Evolutionary conservation across 2,113 vertebrate genomes (phyloP), one percentile per base, ranked within the genome.

Genomic region (Regulus satrapa): DNA sequence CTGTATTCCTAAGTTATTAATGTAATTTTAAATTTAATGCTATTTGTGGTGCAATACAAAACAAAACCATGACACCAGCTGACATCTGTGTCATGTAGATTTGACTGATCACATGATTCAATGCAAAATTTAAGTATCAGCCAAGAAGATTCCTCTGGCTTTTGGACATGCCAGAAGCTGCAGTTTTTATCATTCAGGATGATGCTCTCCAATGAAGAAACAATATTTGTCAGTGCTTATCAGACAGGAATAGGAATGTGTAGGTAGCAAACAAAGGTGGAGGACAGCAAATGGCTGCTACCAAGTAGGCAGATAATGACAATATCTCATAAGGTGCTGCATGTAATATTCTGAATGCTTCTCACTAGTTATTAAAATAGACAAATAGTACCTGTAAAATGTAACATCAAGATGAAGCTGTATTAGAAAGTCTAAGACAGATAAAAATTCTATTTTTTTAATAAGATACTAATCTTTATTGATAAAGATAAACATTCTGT

Each of bases 81-180:
- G 85, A 78, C 45, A 89, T 89, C 79, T 95, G 45, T 49, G 63
- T 89, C 77, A 55, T 66, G 69, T 93, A 77, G 49, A 81, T 93
- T 95, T 95, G 76, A 90, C 79, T 83, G 62, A 82, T 96, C 85
- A 88, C 59, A 72, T 94, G 82, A 66, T 89, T 94, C 89, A 95
- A 51, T 80, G 79, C 82, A 87, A 93, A 96, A 62, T 95, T 83
- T 91, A 85, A 94, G 89, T 85, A 79, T 21, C 49, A 61, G 51
- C 10, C 71, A 87, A 87, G n/a, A 43, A 41, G 36, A 76, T 95
- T 85, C 71, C 23, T 93, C 66, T 85, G 46, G 40, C 89, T 95
- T 95, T 91, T 94, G 52, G 38, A 73, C 28, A 55, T 43, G 25
- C 49, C 59, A 68, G 69, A 92, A 88, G 88, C 26, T 21, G 13